phyloP scores from a whole-genome alignment of 2,888 invertebrate genomes.

The Aleiodes leptofemur region DNA sequence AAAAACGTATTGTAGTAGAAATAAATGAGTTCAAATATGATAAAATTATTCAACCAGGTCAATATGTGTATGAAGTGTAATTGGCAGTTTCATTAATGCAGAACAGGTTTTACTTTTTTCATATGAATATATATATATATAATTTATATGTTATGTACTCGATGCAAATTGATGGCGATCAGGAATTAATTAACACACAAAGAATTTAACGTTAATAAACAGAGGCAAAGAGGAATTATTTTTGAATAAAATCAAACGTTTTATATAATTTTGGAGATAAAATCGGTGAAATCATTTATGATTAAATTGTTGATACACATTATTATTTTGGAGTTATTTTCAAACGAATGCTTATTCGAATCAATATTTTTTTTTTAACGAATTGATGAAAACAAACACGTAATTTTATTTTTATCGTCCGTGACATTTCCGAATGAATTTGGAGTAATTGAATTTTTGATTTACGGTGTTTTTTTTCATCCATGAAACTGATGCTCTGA shows the following conservation, averaged over 20 bases:
- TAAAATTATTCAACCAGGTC: constrained; percentile 3
- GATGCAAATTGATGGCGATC: constrained; percentile 12
- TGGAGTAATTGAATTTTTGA: constrained; percentile 15
- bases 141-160: constrained; percentile 3
- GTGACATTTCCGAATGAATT: constrained; percentile 1
- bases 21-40: neutral
- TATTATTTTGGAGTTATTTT: neutral
- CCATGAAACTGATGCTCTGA: neutral
- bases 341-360: neutral
- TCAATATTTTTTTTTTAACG: neutral
- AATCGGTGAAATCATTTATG: too few species aligned
- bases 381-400: constrained; percentile 9
- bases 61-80: constrained; percentile 20
- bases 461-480: neutral
- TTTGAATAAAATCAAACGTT: too few species aligned
- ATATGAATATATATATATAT: too few species aligned
- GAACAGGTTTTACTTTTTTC: neutral
- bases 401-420: neutral
- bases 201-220: neutral
- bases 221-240: too few species aligned
- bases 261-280: too few species aligned
- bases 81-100: constrained; percentile 21
- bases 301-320: too few species aligned
- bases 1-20: constrained; percentile 2
- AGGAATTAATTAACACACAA: constrained; percentile 5